Conservation (phyloP, 2,797 vertebrate species). For the Dendrocincla fuliginosa region DNA sequence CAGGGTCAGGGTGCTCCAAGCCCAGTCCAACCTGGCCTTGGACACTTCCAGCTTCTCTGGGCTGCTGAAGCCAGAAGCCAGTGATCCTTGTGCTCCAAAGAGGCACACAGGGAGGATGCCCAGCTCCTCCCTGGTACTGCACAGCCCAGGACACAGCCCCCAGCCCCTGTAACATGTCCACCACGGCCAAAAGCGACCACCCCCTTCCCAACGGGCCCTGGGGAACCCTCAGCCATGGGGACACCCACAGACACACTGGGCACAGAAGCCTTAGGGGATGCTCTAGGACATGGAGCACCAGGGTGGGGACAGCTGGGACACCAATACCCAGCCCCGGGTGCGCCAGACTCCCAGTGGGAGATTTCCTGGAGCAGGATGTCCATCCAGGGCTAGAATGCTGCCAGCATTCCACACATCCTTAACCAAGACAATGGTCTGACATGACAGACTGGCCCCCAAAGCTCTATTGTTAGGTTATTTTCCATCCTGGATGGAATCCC, state of each 20-base stretch:
- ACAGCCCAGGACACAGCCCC: not conserved
- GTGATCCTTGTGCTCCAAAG: not conserved
- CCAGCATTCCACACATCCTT: not conserved
- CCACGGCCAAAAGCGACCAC: not conserved
- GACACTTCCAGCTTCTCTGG: not conserved
- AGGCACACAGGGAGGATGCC: not conserved
- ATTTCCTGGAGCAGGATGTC: not conserved
- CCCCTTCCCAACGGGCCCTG: accelerated
- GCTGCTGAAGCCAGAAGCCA: not conserved
- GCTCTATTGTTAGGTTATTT: not conserved
- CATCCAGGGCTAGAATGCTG: accelerated
- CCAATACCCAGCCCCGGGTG: accelerated
- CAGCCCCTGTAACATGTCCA: accelerated
- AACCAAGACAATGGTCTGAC: not conserved
- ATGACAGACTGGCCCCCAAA: not conserved
- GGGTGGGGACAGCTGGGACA: not conserved
- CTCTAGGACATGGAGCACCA: not conserved
- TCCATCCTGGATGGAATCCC: not conserved
- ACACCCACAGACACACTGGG: accelerated
- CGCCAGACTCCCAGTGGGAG: accelerated
- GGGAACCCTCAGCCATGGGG: accelerated
- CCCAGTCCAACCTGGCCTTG: accelerated
- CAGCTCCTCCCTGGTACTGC: not conserved
- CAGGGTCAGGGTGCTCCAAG: not conserved
- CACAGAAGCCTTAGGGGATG: not conserved